Conservation (phyloP, 1,140 invertebrate species). For the Caenorhabditis remanei region DNA sequence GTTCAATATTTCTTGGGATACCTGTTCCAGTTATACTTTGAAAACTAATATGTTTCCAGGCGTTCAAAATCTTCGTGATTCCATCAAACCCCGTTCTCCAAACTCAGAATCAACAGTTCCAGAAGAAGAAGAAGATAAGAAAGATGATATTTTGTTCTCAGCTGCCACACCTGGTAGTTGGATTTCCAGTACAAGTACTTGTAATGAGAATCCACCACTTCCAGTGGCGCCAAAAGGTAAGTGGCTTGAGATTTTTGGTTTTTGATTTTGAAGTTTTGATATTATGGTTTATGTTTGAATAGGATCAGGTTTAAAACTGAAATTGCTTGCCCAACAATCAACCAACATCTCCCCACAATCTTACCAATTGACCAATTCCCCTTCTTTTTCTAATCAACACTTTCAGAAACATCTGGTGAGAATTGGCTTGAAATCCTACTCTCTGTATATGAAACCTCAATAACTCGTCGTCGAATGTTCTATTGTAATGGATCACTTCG, state of each 20-base stretch:
- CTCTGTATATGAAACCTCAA: neutral
- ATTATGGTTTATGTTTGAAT: neutral
- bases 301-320: no score
- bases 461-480: constrained; percentile 35
- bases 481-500: constrained; percentile 40
- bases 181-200: constrained; percentile 16
- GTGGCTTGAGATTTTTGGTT: neutral
- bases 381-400: neutral
- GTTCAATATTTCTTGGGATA: no score
- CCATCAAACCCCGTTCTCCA: constrained; percentile 23
- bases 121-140: constrained; percentile 24
- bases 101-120: neutral
- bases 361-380: neutral
- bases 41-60: neutral
- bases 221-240: neutral
- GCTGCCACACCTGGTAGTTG: constrained; percentile 35
- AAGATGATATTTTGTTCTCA: constrained; percentile 26
- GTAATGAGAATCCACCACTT: constrained; percentile 3
- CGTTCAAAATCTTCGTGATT: constrained; percentile 35
- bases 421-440: constrained; percentile 19
- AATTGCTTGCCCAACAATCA: no score
- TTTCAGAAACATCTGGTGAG: constrained; percentile 16
- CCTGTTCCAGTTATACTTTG: no score
- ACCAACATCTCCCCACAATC: neutral
- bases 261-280: neutral